Percentiles rank a stretch among this genome's conserved stretches.
These are phyloP conservation scores for Channa argus DNA, from an alignment of 2,113 vertebrate genomes.

Conservation along the genomic window DNA sequence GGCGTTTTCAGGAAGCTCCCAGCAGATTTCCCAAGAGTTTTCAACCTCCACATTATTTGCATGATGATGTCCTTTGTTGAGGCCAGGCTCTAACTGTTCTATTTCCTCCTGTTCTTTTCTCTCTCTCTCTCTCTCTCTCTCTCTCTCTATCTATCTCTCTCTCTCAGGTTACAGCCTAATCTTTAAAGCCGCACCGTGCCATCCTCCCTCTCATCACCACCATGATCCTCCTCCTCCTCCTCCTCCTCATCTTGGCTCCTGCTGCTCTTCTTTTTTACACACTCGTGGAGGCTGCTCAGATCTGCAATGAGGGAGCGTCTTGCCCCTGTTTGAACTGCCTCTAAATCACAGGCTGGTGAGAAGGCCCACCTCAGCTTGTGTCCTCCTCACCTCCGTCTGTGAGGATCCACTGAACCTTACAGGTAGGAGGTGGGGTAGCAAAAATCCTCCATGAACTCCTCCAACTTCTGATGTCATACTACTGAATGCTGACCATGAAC, in stretches of 20 bases:
- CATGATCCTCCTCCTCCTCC: conserved; percentile 38
- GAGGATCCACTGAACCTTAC: conserved; percentile 66
- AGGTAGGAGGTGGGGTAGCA: conserved; percentile 40
- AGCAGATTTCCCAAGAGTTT: conserved; percentile 78
- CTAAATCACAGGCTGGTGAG: conserved; percentile 41
- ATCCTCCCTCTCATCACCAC: conserved; percentile 29
- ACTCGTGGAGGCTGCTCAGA: conserved; percentile 37
- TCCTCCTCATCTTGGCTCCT: conserved; percentile 45
- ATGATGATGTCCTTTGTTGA: conserved; percentile 70
- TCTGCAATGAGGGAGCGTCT: conserved; percentile 71
- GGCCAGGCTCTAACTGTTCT: conserved; percentile 43
- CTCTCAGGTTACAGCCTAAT: conserved; percentile 70
- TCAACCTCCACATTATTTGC: conserved; percentile 75
- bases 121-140: conserved; percentile 13
- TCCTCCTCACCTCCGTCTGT: conserved; percentile 55
- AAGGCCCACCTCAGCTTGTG: conserved; percentile 52
- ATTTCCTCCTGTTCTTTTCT: conserved; percentile 2
- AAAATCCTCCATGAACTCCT: conserved; percentile 13
- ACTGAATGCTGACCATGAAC: conserved; percentile 86
- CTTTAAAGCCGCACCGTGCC: conserved; percentile 30
- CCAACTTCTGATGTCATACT: conserved; percentile 80
- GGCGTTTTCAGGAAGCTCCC: conserved; percentile 60
- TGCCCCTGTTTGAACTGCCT: conserved; percentile 63
- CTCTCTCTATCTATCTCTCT: conserved; percentile 17
- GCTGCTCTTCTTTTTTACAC: conserved; percentile 40